Evolutionary conservation across 2,797 vertebrate species (phyloP), one percentile per base, ranked within the genome.

Genomic region (Eidolon dupreanum): DNA sequence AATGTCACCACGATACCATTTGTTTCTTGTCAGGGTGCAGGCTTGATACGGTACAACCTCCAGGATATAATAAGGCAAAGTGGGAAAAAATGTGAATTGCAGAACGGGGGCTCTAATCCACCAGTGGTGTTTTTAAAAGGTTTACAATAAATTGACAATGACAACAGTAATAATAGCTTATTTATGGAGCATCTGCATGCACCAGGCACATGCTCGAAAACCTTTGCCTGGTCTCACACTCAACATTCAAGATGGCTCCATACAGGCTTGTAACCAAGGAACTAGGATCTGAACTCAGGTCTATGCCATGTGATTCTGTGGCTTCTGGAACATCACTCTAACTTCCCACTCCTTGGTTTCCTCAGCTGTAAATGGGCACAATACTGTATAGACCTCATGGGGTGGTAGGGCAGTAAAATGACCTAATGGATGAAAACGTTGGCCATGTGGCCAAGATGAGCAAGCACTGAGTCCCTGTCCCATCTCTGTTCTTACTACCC

Each of bases 101-200:
- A 63, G 66, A 41, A 22, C 0, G 1, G 3, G 17, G n/a, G 17
- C 41, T 5, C 1, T 5, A 3, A 31, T 1, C 43, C 19, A 6
- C 26, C 33, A 4, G 5, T 11, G 77, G 41, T 20, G 12, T 12
- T 28, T 24, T 33, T 12, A 10, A 6, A 31, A 7, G 53, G 19
- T 19, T 36, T 22, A 66, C 15, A 63, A 38, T 6, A 12, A 33
- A n/a, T 16, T 16, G 49, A 13, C 31, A 33, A 6, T 2, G 2
- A 9, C 49, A 2, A 1, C 53, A 12, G 51, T 0, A 11, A 28
- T 2, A 2, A 9, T 2, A 38, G 31, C 77, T 22, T 31, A 49
- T 17, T n/a, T 33, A 38, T 0, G 19, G 41, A 17, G 19, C 53
- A 3, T 24, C 53, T 8, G 3, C 20, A 3, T 24, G 15, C 2